A percentile compares a stretch with the other conserved stretches of the same genome.
Conservation (phyloP, 1,140 invertebrate genomes). For the Zaprionus gabonicus region DNA sequence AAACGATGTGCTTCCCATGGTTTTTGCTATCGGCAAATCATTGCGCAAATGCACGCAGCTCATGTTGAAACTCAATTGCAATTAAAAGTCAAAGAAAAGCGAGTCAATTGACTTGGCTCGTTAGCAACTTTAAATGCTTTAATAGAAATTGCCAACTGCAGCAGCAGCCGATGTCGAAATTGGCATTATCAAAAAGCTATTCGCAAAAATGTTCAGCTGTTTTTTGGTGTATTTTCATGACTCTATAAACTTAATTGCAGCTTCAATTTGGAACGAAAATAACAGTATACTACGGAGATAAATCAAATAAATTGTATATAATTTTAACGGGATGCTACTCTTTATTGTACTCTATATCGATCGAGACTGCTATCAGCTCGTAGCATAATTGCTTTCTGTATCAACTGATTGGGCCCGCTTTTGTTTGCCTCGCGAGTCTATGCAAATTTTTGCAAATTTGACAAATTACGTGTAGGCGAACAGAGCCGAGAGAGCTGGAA, state of each 20-base stretch:
- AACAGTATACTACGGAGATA: slow-evolving; percentile 1
- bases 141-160: slow-evolving; percentile 64
- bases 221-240: slow-evolving; percentile 27
- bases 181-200: slow-evolving; percentile 54
- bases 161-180: slow-evolving; percentile 46
- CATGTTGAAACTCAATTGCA: slow-evolving; percentile 77
- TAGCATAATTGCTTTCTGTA: slow-evolving; percentile 37
- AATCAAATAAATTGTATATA: not conserved
- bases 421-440: slow-evolving; percentile 60
- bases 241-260: slow-evolving; percentile 14
- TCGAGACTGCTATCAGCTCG: slow-evolving; percentile 2
- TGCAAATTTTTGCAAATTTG: slow-evolving; percentile 77
- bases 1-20: slow-evolving; percentile 46
- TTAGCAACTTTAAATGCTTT: slow-evolving; percentile 70
- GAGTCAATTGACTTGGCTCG: slow-evolving; percentile 57
- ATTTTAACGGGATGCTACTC: slow-evolving; percentile 5
- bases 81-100: slow-evolving; percentile 70
- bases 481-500: slow-evolving; percentile 61
- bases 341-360: slow-evolving; percentile 2
- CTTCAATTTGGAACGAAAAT: not conserved
- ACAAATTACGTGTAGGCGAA: slow-evolving; percentile 77
- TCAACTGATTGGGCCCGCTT: slow-evolving; percentile 42
- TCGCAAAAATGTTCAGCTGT: not conserved
- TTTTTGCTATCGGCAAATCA: slow-evolving; percentile 70
- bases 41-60: slow-evolving; percentile 78